phyloP scores from a whole-genome alignment of 2,797 vertebrate genomes.

The Leptoclinus maculatus region DNA sequence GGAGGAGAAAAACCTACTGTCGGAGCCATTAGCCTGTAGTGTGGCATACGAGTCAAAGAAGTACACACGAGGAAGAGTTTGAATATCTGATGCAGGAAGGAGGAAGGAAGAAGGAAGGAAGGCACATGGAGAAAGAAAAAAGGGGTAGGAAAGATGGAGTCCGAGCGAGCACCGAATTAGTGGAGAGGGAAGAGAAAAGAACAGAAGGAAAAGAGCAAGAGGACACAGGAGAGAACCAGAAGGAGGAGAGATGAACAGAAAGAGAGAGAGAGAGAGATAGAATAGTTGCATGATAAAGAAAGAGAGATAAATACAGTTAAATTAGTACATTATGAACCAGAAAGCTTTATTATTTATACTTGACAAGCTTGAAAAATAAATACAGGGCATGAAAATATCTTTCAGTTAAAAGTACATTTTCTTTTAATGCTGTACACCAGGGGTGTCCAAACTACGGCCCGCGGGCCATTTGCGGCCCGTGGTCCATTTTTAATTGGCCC shows the following conservation, averaged over 20 bases:
- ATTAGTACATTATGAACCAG: slow-evolving; percentile 51
- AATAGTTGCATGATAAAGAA: slow-evolving; percentile 31
- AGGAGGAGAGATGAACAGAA: slow-evolving; percentile 32
- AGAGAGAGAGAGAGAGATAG: slow-evolving; percentile 26
- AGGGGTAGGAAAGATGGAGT: slow-evolving; percentile 27
- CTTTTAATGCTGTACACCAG: not conserved
- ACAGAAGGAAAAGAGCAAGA: slow-evolving; percentile 40
- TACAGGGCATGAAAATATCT: not conserved
- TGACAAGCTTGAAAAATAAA: slow-evolving; percentile 7
- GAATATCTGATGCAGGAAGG: slow-evolving; percentile 85
- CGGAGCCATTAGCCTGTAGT: slow-evolving; percentile 88
- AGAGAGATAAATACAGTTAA: slow-evolving; percentile 44
- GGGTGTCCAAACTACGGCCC: no score
- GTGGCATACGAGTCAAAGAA: slow-evolving; percentile 92
- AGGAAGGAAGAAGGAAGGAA: slow-evolving; percentile 29
- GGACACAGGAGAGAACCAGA: slow-evolving; percentile 53
- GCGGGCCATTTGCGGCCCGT: no score
- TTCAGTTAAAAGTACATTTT: not conserved
- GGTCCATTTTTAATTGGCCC: no score
- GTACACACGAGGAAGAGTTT: slow-evolving; percentile 92
- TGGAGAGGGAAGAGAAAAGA: slow-evolving; percentile 37
- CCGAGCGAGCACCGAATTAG: slow-evolving; percentile 27
- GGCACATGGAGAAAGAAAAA: slow-evolving; percentile 22
- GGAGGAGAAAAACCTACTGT: slow-evolving; percentile 85
- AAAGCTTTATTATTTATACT: not conserved